Percentiles rank a stretch among this genome's conserved stretches.
Conservation (phyloP, 2,888 invertebrate species). For the Salpingus planirostris region DNA sequence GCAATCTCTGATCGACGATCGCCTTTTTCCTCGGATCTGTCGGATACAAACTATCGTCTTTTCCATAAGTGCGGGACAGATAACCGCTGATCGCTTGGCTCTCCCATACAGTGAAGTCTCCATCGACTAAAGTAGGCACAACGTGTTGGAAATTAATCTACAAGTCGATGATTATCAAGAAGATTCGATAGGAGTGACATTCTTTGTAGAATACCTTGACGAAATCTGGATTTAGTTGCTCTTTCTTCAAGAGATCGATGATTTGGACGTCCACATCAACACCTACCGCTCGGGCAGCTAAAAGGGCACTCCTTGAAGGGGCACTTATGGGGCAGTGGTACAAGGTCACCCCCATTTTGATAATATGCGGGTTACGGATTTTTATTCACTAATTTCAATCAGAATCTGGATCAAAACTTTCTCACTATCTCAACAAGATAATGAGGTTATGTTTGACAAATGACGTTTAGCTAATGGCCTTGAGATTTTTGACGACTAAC, state of each 20-base stretch:
- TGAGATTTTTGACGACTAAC: too few species aligned
- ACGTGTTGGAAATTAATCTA: slow-evolving; percentile 60
- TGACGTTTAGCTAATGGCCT: too few species aligned
- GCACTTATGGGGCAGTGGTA: slow-evolving; percentile 55
- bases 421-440: too few species aligned
- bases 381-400: too few species aligned
- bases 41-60: slow-evolving; percentile 53
- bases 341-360: slow-evolving; percentile 33
- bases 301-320: slow-evolving; percentile 53
- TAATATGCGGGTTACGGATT: too few species aligned
- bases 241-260: slow-evolving; percentile 50
- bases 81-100: slow-evolving; percentile 58
- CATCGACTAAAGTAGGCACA: slow-evolving; percentile 59
- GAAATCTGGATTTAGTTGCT: slow-evolving; percentile 50
- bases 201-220: slow-evolving; percentile 36
- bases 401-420: too few species aligned
- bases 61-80: slow-evolving; percentile 52
- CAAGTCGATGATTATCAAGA: too few species aligned
- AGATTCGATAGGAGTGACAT: too few species aligned
- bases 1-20: slow-evolving; percentile 52
- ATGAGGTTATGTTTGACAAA: too few species aligned
- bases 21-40: slow-evolving; percentile 49
- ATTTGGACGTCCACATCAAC: slow-evolving; percentile 47
- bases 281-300: slow-evolving; percentile 51
- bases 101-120: slow-evolving; percentile 59